phyloP scores from a whole-genome alignment of 2,797 vertebrate genomes.

The Artibeus jamaicensis region DNA sequence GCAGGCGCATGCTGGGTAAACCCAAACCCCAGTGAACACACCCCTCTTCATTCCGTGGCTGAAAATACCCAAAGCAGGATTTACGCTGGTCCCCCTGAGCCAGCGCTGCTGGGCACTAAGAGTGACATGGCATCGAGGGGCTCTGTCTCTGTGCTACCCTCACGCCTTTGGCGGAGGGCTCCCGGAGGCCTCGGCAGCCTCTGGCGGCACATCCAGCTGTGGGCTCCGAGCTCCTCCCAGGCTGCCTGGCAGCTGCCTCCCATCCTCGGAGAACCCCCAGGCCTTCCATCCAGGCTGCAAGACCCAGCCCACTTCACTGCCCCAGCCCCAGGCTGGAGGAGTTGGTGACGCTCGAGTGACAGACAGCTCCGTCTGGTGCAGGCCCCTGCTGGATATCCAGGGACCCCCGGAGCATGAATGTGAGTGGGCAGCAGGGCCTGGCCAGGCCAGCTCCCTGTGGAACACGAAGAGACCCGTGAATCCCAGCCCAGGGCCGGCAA shows the following conservation, averaged over 20 bases:
- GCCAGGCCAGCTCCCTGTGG: background rate
- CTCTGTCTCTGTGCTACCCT: background rate
- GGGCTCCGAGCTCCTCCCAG: background rate
- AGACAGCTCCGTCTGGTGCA: background rate
- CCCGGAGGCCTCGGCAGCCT: background rate
- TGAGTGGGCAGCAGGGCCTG: background rate
- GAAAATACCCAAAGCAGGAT: background rate
- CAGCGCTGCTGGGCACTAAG: background rate
- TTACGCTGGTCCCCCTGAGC: background rate
- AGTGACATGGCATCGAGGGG: fast-evolving
- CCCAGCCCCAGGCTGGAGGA: background rate
- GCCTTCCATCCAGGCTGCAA: background rate
- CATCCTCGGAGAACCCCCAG: background rate
- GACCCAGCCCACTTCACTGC: no score
- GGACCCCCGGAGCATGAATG: background rate
- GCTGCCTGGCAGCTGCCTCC: background rate
- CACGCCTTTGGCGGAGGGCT: background rate
- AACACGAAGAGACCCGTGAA: fast-evolving
- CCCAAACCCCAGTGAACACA: background rate
- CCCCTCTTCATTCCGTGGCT: background rate
- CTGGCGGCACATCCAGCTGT: fast-evolving
- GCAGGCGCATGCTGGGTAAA: background rate
- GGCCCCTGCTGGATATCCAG: background rate
- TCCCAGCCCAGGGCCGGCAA: background rate
- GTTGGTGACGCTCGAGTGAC: background rate